phyloP scores from a whole-genome alignment of 2,113 vertebrate genomes.

The Eudyptes chrysolophus region DNA sequence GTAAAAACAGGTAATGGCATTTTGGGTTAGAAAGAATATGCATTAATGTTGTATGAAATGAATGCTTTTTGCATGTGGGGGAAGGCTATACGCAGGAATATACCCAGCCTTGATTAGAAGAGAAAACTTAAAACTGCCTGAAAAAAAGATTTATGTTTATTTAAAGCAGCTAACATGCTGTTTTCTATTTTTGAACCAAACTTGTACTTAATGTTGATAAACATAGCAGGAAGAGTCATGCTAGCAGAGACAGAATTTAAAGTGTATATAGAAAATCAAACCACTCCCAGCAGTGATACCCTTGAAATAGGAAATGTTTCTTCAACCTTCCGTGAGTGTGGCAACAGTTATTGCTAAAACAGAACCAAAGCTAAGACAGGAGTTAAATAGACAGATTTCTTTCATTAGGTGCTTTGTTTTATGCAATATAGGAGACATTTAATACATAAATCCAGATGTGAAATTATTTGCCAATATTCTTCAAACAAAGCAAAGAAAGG shows the following conservation, averaged over 20 bases:
- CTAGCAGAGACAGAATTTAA: background rate
- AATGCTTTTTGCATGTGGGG: background rate
- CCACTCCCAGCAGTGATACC: background rate
- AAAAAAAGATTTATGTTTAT: background rate
- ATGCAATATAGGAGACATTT: background rate
- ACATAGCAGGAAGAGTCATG: background rate
- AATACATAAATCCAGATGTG: conserved; percentile 30
- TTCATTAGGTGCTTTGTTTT: conserved; percentile 42
- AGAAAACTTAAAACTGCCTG: background rate
- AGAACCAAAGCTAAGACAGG: background rate
- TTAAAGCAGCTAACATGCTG: background rate
- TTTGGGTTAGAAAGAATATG: background rate
- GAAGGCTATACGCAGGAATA: background rate
- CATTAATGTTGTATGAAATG: background rate
- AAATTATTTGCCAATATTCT: conserved; percentile 39
- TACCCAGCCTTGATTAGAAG: background rate
- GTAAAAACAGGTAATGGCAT: background rate
- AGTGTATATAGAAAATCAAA: background rate
- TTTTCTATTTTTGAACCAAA: background rate
- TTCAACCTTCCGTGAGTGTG: background rate
- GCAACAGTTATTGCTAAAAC: background rate
- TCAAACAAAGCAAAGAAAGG: conserved; percentile 27
- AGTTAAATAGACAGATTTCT: conserved; percentile 21
- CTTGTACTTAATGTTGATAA: background rate
- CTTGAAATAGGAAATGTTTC: background rate